phyloP scores from a whole-genome alignment of 2,888 invertebrate species.

The Amorpha juglandis region DNA sequence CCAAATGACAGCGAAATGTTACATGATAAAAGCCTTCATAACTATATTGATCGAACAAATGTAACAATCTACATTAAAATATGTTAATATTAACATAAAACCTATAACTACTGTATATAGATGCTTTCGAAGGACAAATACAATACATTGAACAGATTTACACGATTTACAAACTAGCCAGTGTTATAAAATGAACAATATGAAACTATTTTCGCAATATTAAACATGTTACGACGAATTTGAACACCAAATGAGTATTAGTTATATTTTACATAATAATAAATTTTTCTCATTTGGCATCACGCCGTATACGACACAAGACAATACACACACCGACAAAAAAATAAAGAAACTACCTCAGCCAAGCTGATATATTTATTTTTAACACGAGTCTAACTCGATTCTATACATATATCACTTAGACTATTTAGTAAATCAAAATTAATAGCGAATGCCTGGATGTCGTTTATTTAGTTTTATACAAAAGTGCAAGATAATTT shows the following conservation, averaged over 20 bases:
- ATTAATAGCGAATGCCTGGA: neutral
- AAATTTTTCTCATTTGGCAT: constrained; percentile 16
- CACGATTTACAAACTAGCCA: neutral
- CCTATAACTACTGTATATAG: neutral
- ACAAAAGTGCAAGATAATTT: too few relatives aligned
- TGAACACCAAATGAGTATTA: neutral
- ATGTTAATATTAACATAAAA: neutral
- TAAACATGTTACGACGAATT: neutral
- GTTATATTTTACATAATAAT: neutral
- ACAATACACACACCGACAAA: constrained; percentile 13
- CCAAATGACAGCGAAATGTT: too few relatives aligned
- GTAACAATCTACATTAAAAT: too few relatives aligned
- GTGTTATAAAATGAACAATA: neutral
- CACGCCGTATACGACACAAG: constrained; percentile 4
- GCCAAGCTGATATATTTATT: constrained; percentile 69
- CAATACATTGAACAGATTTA: neutral
- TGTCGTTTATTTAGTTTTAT: too few relatives aligned
- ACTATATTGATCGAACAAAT: too few relatives aligned
- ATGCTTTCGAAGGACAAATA: neutral
- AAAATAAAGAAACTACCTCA: constrained; percentile 64
- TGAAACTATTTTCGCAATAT: neutral
- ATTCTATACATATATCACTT: constrained; percentile 42
- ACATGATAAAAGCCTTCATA: too few relatives aligned
- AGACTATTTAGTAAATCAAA: constrained; percentile 32
- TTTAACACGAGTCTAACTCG: constrained; percentile 62